A percentile compares a stretch with the other conserved stretches of the same genome.
These are phyloP conservation scores for Pantelozetes paolii DNA, from an alignment of 2,888 invertebrate species.

Conservation along the genomic window DNA sequence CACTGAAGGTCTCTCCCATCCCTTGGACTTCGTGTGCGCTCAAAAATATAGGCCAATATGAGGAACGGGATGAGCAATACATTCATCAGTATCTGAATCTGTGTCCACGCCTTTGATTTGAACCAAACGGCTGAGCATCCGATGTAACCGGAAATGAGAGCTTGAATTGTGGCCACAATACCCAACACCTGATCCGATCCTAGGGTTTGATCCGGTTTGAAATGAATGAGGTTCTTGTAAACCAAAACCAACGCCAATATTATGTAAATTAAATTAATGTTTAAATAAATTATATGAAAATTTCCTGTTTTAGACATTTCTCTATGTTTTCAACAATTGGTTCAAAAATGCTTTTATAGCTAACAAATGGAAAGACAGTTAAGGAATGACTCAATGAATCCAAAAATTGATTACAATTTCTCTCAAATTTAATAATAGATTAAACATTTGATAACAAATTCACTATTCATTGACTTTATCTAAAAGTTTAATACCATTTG, in stretches of 20 bases:
- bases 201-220: neutral
- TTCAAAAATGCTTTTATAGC: neutral
- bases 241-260: neutral
- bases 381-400: neutral
- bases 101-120: constrained; percentile 5
- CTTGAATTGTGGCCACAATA: neutral
- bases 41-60: neutral
- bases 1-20: neutral
- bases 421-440: too few relatives aligned
- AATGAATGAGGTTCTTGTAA: neutral
- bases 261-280: neutral
- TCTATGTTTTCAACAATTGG: neutral
- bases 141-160: neutral
- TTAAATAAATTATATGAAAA: constrained; percentile 28
- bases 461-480: too few relatives aligned
- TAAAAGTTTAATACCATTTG: too few relatives aligned
- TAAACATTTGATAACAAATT: too few relatives aligned
- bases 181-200: neutral
- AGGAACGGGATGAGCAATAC: neutral
- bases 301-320: constrained; percentile 4
- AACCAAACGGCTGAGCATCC: constrained; percentile 21
- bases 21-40: neutral
- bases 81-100: neutral
- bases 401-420: neutral
- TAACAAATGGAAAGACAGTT: neutral